phyloP scores from a whole-genome alignment of 2,888 invertebrate species.

The Tachina grossa region DNA sequence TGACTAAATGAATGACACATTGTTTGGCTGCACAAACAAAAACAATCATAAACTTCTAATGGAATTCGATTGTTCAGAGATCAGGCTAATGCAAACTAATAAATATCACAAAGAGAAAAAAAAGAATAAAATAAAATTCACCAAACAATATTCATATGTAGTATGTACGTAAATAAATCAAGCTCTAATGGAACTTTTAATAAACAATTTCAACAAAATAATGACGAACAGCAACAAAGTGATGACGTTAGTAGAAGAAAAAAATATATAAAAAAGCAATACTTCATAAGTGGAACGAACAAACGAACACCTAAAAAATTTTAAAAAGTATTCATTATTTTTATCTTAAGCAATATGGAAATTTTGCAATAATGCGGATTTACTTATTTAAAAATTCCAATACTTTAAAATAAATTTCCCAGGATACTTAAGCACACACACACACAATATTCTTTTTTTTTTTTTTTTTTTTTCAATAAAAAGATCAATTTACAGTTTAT shows the following conservation, averaged over 20 bases:
- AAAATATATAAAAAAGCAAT: neutral
- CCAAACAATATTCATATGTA: constrained; percentile 1
- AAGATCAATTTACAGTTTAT: constrained; percentile 69
- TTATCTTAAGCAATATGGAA: constrained; percentile 60
- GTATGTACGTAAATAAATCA: constrained; percentile 51
- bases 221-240: constrained; percentile 10
- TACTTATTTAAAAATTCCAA: constrained; percentile 19
- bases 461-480: constrained; percentile 68
- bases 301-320: constrained; percentile 24
- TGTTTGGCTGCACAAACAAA: constrained; percentile 57
- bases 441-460: constrained; percentile 49
- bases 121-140: constrained; percentile 25
- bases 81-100: constrained; percentile 50
- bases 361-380: constrained; percentile 41
- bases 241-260: constrained; percentile 34
- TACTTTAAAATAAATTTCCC: constrained; percentile 52
- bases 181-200: constrained; percentile 62
- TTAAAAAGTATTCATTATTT: constrained; percentile 27
- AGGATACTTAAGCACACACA: constrained; percentile 60
- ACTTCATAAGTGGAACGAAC: constrained; percentile 17
- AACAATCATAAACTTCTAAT: constrained; percentile 57
- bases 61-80: constrained; percentile 56
- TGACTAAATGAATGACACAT: constrained; percentile 69
- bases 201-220: constrained; percentile 57
- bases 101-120: constrained; percentile 20